Evolutionary conservation across 2,113 vertebrate species (phyloP).

Genomic region (Polypterus senegalus): DNA sequence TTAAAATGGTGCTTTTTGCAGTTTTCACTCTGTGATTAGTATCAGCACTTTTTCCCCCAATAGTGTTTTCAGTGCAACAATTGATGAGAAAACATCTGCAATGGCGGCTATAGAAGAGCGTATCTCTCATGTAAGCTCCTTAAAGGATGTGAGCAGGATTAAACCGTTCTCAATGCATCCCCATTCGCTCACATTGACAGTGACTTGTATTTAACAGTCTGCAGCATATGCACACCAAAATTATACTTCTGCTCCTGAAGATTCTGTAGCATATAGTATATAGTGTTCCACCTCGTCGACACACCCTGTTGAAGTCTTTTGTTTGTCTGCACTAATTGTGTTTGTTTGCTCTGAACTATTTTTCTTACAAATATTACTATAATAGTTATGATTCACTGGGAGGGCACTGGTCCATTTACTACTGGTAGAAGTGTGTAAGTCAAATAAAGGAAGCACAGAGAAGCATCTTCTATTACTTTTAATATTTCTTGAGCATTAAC

Average conservation of each 20-base stretch:
- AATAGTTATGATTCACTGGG: too few species aligned
- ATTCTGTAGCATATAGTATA: conserved; percentile 9
- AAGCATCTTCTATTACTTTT: too few species aligned
- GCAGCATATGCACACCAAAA: conserved; percentile 7
- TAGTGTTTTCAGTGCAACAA: conserved; percentile 10
- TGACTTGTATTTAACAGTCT: conserved; percentile 11
- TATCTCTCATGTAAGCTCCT: conserved; percentile 14
- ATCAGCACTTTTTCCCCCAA: conserved; percentile 3
- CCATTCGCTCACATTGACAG: conserved; percentile 8
- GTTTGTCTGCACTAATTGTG: conserved; percentile 9
- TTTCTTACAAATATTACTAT: too few species aligned
- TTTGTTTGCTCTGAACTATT: background rate
- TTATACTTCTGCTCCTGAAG: conserved; percentile 8
- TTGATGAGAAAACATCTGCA: conserved; percentile 16
- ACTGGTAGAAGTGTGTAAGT: too few species aligned
- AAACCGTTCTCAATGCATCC: conserved; percentile 12
- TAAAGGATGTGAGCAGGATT: conserved; percentile 13
- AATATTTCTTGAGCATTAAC: too few species aligned
- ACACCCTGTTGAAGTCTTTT: conserved; percentile 17
- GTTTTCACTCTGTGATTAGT: conserved; percentile 10
- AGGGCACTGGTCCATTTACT: too few species aligned
- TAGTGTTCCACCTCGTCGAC: conserved; percentile 13
- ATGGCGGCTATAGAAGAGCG: conserved; percentile 3
- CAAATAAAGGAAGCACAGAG: too few species aligned
- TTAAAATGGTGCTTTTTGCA: conserved; percentile 13